phyloP scores from a whole-genome alignment of 1,140 invertebrate genomes.

The Pseudomyrmex sp. region DNA sequence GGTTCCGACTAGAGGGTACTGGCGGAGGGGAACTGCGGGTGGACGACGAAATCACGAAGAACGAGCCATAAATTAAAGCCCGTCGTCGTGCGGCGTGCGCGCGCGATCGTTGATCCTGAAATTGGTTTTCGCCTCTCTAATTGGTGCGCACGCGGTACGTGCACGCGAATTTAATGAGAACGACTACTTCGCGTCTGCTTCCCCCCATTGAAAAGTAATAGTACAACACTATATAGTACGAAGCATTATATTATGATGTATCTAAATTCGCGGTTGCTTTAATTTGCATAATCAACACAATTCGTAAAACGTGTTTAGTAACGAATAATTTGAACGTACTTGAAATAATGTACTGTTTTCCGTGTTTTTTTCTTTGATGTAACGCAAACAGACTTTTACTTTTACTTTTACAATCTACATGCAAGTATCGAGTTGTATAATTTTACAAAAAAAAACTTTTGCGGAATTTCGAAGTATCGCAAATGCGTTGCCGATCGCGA shows the following conservation, averaged over 20 bases:
- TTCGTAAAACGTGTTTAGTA: background rate
- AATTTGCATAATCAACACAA: background rate
- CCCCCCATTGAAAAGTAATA: constrained; percentile 18
- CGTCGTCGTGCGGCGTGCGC: constrained; percentile 64
- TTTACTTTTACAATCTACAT: too few species aligned
- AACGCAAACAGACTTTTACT: too few species aligned
- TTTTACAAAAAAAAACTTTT: too few species aligned
- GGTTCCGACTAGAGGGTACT: constrained; percentile 68
- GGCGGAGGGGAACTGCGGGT: constrained; percentile 62
- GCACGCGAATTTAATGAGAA: constrained; percentile 73
- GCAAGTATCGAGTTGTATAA: too few species aligned
- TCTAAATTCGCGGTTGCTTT: background rate
- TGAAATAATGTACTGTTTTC: too few species aligned
- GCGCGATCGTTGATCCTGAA: constrained; percentile 73
- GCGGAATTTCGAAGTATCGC: too few species aligned
- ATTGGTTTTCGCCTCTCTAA: constrained; percentile 76
- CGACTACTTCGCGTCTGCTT: constrained; percentile 50
- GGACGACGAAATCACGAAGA: constrained; percentile 75
- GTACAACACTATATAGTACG: background rate
- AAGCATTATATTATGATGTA: constrained; percentile 48
- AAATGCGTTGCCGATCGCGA: constrained; percentile 34
- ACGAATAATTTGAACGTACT: background rate
- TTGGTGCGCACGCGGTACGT: constrained; percentile 67
- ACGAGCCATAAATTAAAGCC: constrained; percentile 75
- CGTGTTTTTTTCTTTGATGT: too few species aligned